Evolutionary conservation across 1,140 invertebrate genomes (phyloP).

Genomic region (Medauroidea extradentata): DNA sequence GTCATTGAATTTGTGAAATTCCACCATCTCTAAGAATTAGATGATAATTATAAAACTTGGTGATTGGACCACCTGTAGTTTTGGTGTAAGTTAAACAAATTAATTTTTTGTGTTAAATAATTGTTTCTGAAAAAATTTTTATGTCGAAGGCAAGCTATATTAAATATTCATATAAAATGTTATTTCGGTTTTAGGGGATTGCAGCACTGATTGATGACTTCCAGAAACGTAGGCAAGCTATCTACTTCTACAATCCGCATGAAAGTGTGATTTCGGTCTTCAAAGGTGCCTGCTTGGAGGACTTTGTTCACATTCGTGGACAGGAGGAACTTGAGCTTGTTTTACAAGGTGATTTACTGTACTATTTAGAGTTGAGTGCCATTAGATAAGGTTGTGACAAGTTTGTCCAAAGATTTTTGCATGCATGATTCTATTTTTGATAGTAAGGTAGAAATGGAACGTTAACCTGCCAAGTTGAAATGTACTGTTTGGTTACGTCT

Average conservation of each 20-base stretch:
- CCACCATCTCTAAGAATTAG: too few relatives aligned
- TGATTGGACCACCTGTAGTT: not conserved
- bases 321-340: constrained; percentile 50
- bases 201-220: constrained; percentile 68
- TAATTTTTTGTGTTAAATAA: not conserved
- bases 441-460: too few relatives aligned
- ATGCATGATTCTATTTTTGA: too few relatives aligned
- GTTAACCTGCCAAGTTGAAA: too few relatives aligned
- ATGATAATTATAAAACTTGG: not conserved
- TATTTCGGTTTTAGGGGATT: constrained; percentile 56
- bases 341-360: constrained; percentile 37
- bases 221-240: constrained; percentile 57
- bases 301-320: constrained; percentile 51
- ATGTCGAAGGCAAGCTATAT: too few relatives aligned
- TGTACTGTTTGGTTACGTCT: too few relatives aligned
- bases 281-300: constrained; percentile 51
- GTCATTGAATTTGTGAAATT: too few relatives aligned
- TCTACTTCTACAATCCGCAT: constrained; percentile 56
- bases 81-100: not conserved
- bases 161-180: too few relatives aligned
- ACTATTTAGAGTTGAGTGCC: too few relatives aligned
- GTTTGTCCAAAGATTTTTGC: too few relatives aligned
- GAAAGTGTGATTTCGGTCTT: constrained; percentile 52
- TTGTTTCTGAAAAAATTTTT: not conserved
- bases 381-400: too few relatives aligned